Evolutionary conservation across 2,113 vertebrate genomes (phyloP).

Genomic region (Lathamus discolor): DNA sequence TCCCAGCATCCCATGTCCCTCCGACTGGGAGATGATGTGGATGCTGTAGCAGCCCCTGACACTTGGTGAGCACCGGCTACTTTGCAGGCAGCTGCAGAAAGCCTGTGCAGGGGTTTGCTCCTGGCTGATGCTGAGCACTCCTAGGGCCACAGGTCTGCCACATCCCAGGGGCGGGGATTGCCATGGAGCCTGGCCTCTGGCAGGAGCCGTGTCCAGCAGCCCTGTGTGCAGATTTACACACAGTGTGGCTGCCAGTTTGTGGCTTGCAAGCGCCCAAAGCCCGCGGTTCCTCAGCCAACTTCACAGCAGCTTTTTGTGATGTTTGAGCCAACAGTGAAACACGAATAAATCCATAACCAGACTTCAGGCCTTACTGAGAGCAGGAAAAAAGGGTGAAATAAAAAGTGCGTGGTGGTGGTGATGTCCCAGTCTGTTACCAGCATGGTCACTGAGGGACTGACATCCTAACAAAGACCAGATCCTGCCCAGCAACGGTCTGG

Average conservation of each 20-base stretch:
- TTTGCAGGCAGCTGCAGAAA: background rate
- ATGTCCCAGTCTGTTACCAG: background rate
- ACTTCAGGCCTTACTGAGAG: background rate
- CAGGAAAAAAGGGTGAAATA: background rate
- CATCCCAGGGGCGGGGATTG: background rate
- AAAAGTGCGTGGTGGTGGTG: background rate
- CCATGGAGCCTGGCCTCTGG: background rate
- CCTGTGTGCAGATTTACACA: background rate
- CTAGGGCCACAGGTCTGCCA: background rate
- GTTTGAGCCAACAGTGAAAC: background rate
- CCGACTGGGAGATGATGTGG: fast-evolving
- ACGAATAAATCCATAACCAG: background rate
- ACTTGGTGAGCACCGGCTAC: background rate
- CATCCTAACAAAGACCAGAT: background rate
- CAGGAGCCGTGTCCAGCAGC: background rate
- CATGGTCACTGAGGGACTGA: background rate
- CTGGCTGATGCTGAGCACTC: background rate
- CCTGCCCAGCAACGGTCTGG: background rate
- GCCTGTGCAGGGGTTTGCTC: background rate
- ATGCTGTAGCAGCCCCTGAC: background rate
- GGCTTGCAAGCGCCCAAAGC: fast-evolving
- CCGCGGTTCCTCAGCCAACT: background rate
- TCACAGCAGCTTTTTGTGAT: background rate
- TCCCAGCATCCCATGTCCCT: background rate
- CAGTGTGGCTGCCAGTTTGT: background rate